Evolutionary conservation across 2,797 vertebrate species (phyloP).

Genomic region (Lutjanus campechanus): DNA sequence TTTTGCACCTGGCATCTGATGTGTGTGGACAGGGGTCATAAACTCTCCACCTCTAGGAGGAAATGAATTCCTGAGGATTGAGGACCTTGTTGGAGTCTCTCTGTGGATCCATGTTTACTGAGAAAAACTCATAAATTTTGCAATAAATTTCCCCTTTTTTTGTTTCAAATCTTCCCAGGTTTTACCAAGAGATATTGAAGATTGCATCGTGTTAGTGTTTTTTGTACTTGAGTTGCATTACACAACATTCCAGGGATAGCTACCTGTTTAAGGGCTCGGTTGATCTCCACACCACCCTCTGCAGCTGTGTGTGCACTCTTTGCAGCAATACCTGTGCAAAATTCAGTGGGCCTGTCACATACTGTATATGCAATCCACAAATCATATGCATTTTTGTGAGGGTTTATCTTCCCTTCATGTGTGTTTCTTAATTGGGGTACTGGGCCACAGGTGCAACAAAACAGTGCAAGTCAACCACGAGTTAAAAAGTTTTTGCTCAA

Average conservation of each 20-base stretch:
- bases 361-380: not conserved
- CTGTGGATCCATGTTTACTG: not conserved
- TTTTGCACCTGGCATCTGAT: not conserved
- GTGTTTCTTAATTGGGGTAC: constrained; percentile 28
- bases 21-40: not conserved
- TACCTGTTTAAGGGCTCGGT: not conserved
- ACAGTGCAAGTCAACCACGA: constrained; percentile 50
- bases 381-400: not conserved
- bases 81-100: not conserved
- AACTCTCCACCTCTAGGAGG: not conserved
- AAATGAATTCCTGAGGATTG: not conserved
- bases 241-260: not conserved
- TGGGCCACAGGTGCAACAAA: constrained; percentile 41
- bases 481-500: constrained; percentile 69
- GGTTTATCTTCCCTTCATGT: not conserved
- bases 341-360: not conserved
- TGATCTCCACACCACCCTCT: not conserved
- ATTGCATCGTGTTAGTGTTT: not conserved
- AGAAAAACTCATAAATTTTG: not conserved
- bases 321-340: not conserved
- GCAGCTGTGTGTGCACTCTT: not conserved
- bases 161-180: not conserved
- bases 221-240: not conserved
- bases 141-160: not conserved
- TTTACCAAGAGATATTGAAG: not conserved